Base-by-base conservation (phyloP, 2,888 invertebrate species). In the Cyclophora punctaria region DNA sequence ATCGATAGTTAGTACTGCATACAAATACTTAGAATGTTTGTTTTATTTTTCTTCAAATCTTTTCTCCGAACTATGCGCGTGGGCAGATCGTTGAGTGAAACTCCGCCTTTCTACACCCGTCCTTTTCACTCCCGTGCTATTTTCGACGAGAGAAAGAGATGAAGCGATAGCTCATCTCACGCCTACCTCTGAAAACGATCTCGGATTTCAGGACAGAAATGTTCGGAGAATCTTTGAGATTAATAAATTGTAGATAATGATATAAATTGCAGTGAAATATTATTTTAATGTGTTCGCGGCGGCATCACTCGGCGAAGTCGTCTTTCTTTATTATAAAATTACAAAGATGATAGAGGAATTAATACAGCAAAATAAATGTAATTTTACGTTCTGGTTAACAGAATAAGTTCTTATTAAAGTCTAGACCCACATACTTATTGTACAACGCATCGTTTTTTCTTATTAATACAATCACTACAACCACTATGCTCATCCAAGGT, bases 41-140 rank as follows among this genome's bases (percentile, higher is more conserved):
- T 76, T 68, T 69, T 73, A 66, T 69, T 73, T 75, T 71, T 67
- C 68, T 67, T 64, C 61, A 55, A 57, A 66, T 64, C 62, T 68
- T 66, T 64, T 60, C 66, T 61, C 51, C 50, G 59, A 59, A 59
- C 50, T 60, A 20, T 20, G 58, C 51, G 69, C 59, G 75, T 80
- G 77, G 79, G 80, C 64, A 56, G 80, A 67, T 62, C 72, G 59
- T 51, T 52, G 57, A 57, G 49, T 58, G 55, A 63, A 58, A 68
- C 81, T 65, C 81, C 83, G 71, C 83, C 83, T 73, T 60, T 47
- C 50, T 60, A 54, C 53, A 7, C 49, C 57, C 51, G 37, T 74
- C 73, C 68, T 72, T 49, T 48, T 77, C 64, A 35, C 48, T 48
- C 59, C 1, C 3, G 2, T 7, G 45, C 3, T 6, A 46, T 43